phyloP scores from a whole-genome alignment of 2,888 invertebrate genomes.

The Cheilosia scutellata region DNA sequence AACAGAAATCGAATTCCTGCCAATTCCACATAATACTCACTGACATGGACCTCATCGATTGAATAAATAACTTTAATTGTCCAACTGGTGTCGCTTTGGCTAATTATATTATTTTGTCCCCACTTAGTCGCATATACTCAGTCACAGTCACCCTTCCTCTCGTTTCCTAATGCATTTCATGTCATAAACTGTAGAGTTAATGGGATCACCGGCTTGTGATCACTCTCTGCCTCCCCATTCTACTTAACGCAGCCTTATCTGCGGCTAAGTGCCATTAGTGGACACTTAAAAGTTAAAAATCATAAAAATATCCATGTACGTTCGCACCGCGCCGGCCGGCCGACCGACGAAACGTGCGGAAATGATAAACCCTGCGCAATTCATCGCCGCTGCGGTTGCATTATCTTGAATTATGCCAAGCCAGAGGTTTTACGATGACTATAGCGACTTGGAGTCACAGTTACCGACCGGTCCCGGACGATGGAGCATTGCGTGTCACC shows the following conservation, averaged over 20 bases:
- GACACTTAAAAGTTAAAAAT: conserved; percentile 75
- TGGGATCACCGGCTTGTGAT: conserved; percentile 57
- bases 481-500: conserved; percentile 23
- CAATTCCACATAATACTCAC: conserved; percentile 28
- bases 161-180: conserved; percentile 59
- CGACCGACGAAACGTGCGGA: conserved; percentile 24
- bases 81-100: conserved; percentile 34
- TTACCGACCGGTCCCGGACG: neutral
- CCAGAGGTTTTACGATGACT: conserved; percentile 35
- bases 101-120: conserved; percentile 66
- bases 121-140: conserved; percentile 31
- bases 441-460: neutral
- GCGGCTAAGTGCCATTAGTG: conserved; percentile 66
- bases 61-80: conserved; percentile 54
- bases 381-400: conserved; percentile 49
- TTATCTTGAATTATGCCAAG: conserved; percentile 71
- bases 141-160: conserved; percentile 2
- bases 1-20: conserved; percentile 2
- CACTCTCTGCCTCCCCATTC: neutral
- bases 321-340: conserved; percentile 44
- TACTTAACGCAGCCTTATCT: conserved; percentile 48
- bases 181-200: conserved; percentile 64
- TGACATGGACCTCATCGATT: conserved; percentile 17
- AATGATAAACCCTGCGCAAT: conserved; percentile 62
- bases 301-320: conserved; percentile 67